Conservation (phyloP, 37 sponge, comb jelly and placozoan species). For the Halichondria panicea region DNA sequence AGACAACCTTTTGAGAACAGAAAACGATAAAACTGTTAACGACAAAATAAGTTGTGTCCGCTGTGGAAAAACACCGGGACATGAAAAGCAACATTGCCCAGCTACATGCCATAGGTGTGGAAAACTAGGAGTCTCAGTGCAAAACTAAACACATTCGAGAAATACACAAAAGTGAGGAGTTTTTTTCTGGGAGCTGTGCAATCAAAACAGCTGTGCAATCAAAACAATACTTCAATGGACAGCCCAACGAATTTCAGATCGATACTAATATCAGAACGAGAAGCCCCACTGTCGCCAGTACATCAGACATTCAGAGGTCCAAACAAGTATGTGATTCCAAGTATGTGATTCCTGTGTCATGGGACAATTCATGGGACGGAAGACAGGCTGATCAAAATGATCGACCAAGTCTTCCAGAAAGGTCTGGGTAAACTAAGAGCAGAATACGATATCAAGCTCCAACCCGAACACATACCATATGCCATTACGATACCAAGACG, state of each 20-base stretch:
- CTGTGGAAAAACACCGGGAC: constrained; percentile 16
- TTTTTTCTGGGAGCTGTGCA: background rate
- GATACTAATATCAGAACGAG: constrained; percentile 13
- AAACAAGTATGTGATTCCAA: background rate
- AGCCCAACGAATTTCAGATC: constrained; percentile 3
- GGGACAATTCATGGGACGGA: background rate
- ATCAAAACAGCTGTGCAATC: background rate
- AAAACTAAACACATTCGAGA: too few relatives aligned
- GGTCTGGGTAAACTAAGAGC: constrained; percentile 40
- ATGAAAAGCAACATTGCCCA: constrained; percentile 22
- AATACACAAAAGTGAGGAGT: background rate
- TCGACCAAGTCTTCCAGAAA: constrained; percentile 21
- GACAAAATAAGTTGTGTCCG: background rate
- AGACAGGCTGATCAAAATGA: background rate
- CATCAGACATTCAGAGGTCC: constrained; percentile 15
- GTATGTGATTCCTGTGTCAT: too few relatives aligned
- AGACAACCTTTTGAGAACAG: background rate
- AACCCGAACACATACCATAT: constrained; percentile 20
- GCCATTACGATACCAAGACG: constrained; percentile 37
- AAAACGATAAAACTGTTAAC: too few relatives aligned
- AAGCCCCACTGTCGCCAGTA: background rate
- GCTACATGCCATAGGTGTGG: constrained; percentile 24
- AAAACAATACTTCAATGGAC: background rate
- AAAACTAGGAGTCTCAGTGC: too few relatives aligned
- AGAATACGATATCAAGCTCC: constrained; percentile 31